Percentiles rank a stretch among this genome's conserved stretches.
These are phyloP conservation scores for Nothocercus nigrocapillus DNA, from an alignment of 2,113 vertebrate species.

Conservation along the genomic window DNA sequence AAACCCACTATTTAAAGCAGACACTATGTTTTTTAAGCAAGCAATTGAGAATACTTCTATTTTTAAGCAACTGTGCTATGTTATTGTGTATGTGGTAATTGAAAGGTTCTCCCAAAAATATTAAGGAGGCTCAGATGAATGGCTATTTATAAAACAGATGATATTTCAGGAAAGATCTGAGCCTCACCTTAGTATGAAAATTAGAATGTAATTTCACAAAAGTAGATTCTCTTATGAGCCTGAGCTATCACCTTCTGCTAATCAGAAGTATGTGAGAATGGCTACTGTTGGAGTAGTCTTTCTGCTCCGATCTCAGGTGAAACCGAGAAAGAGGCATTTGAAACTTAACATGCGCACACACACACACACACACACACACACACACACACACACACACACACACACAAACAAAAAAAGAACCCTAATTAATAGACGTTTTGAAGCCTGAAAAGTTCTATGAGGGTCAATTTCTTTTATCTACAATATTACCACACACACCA, in stretches of 20 bases:
- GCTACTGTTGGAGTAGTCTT: neutral
- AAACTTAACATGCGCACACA: neutral
- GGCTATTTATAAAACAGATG: neutral
- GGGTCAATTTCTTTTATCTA: neutral
- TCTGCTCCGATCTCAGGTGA: neutral
- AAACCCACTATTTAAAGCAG: slow-evolving; percentile 54
- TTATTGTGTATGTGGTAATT: neutral
- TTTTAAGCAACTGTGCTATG: neutral
- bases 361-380: neutral
- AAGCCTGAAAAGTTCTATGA: neutral
- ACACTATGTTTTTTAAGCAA: slow-evolving; percentile 69
- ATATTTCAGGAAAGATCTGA: neutral
- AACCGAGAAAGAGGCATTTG: neutral
- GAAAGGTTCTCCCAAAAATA: neutral
- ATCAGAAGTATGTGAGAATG: neutral
- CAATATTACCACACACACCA: neutral
- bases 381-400: neutral
- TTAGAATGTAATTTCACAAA: neutral
- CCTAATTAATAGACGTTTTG: neutral
- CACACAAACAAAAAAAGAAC: neutral
- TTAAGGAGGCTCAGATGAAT: neutral
- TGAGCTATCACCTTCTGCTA: neutral
- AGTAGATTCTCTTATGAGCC: neutral
- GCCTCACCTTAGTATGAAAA: neutral
- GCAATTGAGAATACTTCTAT: neutral